Conservation (phyloP, 2,888 invertebrate species). For the Apamea crenata region DNA sequence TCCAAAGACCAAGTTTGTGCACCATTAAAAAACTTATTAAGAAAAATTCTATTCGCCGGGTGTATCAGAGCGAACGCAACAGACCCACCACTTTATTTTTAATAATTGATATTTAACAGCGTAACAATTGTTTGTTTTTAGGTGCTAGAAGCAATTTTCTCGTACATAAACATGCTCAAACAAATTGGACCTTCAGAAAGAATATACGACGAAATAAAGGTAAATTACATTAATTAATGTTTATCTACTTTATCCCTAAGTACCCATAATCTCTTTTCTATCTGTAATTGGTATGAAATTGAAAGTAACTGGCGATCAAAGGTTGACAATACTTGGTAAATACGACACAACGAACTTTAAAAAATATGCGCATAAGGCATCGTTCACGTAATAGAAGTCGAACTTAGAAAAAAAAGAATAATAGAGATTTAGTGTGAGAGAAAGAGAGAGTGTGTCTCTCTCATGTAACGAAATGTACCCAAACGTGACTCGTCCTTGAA, state of each 20-base stretch:
- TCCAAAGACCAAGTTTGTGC: no score
- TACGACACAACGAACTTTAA: not conserved
- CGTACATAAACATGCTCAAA: slow-evolving; percentile 94
- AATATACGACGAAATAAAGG: slow-evolving; percentile 93
- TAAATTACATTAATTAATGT: slow-evolving; percentile 56
- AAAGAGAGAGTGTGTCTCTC: no score
- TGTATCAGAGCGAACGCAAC: not conserved
- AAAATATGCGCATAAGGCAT: no score
- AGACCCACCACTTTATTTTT: not conserved
- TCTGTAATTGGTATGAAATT: not conserved
- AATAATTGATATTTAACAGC: not conserved
- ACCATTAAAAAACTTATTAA: not conserved
- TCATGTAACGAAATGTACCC: no score
- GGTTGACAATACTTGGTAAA: not conserved
- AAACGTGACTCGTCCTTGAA: no score
- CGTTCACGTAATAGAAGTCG: no score
- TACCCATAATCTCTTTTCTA: no score
- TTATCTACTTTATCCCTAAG: not conserved
- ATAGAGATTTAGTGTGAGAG: no score
- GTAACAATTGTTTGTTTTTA: slow-evolving; percentile 70
- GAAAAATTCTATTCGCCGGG: not conserved
- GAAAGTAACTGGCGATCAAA: not conserved
- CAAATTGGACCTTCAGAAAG: slow-evolving; percentile 92
- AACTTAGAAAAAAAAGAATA: no score
- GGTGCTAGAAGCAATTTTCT: slow-evolving; percentile 94